A percentile compares a stretch with the other conserved stretches of the same genome.
phyloP scores from a whole-genome alignment of 2,113 vertebrate species.

The Acanthochromis polyacanthus region DNA sequence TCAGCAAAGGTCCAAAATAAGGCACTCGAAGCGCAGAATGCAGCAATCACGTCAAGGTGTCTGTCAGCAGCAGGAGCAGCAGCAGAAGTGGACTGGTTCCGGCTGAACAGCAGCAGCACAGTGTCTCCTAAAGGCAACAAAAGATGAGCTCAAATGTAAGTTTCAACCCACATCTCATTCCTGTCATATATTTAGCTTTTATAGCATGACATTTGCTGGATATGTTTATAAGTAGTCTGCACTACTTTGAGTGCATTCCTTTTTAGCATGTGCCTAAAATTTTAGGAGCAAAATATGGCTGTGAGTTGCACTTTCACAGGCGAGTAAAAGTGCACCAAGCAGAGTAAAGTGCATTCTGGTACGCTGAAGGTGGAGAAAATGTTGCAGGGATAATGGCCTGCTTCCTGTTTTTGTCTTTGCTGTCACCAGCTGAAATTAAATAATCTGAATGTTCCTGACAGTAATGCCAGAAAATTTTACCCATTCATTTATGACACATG shows the following conservation, averaged over 20 bases:
- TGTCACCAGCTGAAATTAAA: slow-evolving; percentile 6
- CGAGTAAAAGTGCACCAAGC: neutral
- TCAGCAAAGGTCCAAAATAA: slow-evolving; percentile 54
- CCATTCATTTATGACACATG: slow-evolving; percentile 31
- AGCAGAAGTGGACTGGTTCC: slow-evolving; percentile 24
- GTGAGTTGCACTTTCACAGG: neutral
- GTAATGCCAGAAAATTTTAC: neutral
- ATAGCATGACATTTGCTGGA: neutral
- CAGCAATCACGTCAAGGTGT: slow-evolving; percentile 24
- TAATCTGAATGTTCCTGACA: slow-evolving; percentile 11
- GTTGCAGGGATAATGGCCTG: neutral
- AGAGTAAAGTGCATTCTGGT: neutral
- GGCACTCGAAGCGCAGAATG: slow-evolving; percentile 55
- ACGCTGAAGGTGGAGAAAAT: neutral
- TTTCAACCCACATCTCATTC: neutral
- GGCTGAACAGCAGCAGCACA: neutral
- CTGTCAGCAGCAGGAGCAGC: slow-evolving; percentile 27
- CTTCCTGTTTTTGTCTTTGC: slow-evolving; percentile 11
- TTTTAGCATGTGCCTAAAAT: slow-evolving; percentile 2
- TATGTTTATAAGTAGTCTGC: neutral
- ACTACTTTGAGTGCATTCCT: neutral
- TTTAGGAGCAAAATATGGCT: neutral
- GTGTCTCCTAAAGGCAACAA: slow-evolving; percentile 46
- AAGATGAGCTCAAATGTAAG: slow-evolving; percentile 1
- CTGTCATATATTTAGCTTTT: neutral